phyloP scores from a whole-genome alignment of 2,113 vertebrate species.

The Thunnus thynnus region DNA sequence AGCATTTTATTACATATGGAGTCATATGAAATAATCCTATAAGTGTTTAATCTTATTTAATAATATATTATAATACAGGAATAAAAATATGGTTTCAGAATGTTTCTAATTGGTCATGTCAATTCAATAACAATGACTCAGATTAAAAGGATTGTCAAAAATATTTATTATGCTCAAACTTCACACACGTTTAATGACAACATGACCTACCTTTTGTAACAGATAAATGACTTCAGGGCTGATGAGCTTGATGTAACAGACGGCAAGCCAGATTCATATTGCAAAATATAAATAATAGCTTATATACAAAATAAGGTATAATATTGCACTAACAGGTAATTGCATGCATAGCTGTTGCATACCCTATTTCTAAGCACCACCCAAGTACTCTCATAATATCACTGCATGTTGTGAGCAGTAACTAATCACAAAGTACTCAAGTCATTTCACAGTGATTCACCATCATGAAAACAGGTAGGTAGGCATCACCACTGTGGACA shows the following conservation, averaged over 20 bases:
- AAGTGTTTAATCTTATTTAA: not conserved
- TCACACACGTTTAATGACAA: slow-evolving; percentile 50
- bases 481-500: slow-evolving; percentile 33
- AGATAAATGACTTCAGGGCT: slow-evolving; percentile 25
- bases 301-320: slow-evolving; percentile 70
- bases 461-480: slow-evolving; percentile 10
- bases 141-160: slow-evolving; percentile 58
- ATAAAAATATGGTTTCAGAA: too few species aligned
- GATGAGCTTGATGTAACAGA: slow-evolving; percentile 33
- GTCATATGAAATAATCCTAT: not conserved
- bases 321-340: slow-evolving; percentile 56
- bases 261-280: slow-evolving; percentile 42
- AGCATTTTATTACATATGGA: not conserved
- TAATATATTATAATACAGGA: not conserved
- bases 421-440: slow-evolving; percentile 83
- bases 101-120: not conserved
- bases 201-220: slow-evolving; percentile 33
- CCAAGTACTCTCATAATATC: slow-evolving; percentile 81
- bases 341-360: slow-evolving; percentile 40
- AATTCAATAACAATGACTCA: not conserved
- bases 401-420: slow-evolving; percentile 62
- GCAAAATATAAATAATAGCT: slow-evolving; percentile 72
- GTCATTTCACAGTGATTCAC: slow-evolving; percentile 56
- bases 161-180: slow-evolving; percentile 68
- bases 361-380: slow-evolving; percentile 36